Percentiles rank a stretch among this genome's conserved stretches.
Conservation (phyloP, 2,888 invertebrate species). For the Dicyrtoma fusca region DNA sequence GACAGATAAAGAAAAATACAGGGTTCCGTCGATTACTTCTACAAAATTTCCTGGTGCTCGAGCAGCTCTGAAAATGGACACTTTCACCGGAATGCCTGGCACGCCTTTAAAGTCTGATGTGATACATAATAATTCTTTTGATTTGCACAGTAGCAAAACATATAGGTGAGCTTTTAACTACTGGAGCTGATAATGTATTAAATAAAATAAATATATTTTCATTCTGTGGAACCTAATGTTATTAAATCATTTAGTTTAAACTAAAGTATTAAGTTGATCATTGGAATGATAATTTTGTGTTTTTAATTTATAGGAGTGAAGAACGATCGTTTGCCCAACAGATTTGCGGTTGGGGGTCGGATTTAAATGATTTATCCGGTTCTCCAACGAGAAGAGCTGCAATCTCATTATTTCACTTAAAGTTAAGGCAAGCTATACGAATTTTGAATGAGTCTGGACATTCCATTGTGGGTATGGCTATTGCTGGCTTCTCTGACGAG, state of each 20-base stretch:
- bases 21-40: conserved; percentile 46
- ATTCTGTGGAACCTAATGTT: background rate
- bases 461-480: conserved; percentile 55
- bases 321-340: conserved; percentile 79
- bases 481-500: conserved; percentile 78
- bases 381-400: conserved; percentile 84
- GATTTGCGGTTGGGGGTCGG: conserved; percentile 88
- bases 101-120: conserved; percentile 52
- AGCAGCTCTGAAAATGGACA: conserved; percentile 49
- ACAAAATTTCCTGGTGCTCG: conserved; percentile 54
- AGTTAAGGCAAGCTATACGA: conserved; percentile 80
- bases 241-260: too few relatives aligned
- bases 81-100: conserved; percentile 27
- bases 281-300: too few relatives aligned
- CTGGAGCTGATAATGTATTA: too few relatives aligned
- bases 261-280: too few relatives aligned
- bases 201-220: too few relatives aligned
- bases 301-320: conserved; percentile 67
- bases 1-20: conserved; percentile 64
- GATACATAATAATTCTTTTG: conserved; percentile 53
- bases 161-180: conserved; percentile 48
- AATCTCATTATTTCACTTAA: conserved; percentile 86
- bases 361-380: conserved; percentile 68
- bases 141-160: conserved; percentile 51
- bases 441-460: conserved; percentile 69